Percentiles rank a stretch among this genome's conserved stretches.
Conservation (phyloP, 2,888 invertebrate genomes). For the Apamea monoglypha region DNA sequence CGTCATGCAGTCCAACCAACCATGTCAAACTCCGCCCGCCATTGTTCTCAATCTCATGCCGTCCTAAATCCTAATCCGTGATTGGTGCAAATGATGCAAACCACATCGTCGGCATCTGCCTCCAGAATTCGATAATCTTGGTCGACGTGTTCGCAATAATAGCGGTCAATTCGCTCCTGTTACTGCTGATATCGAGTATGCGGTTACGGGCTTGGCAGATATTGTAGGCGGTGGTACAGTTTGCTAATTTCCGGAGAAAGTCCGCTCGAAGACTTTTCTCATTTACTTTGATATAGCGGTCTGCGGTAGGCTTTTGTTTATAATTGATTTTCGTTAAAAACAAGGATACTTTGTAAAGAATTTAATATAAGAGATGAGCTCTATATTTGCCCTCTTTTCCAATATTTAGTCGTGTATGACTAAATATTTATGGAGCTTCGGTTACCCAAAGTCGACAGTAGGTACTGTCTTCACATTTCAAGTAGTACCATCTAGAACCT, state of each 20-base stretch:
- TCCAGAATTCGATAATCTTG: slow-evolving; percentile 53
- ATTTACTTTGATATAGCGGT: background rate
- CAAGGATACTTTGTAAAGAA: background rate
- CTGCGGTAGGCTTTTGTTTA: slow-evolving; percentile 9
- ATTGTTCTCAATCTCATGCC: slow-evolving; percentile 43
- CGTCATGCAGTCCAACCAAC: slow-evolving; percentile 12
- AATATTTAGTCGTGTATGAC: background rate
- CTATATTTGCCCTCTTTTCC: background rate
- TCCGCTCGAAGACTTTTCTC: slow-evolving; percentile 33
- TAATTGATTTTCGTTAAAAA: slow-evolving; percentile 25
- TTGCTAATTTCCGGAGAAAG: slow-evolving; percentile 40
- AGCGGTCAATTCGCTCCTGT: slow-evolving; percentile 45
- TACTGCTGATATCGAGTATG: slow-evolving; percentile 41
- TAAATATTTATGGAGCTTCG: slow-evolving; percentile 1
- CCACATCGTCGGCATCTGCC: slow-evolving; percentile 48
- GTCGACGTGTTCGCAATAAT: slow-evolving; percentile 56
- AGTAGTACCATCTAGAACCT: background rate
- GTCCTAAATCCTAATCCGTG: slow-evolving; percentile 31
- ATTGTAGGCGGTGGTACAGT: slow-evolving; percentile 31
- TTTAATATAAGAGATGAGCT: background rate
- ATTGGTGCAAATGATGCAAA: slow-evolving; percentile 54
- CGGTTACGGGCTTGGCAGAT: slow-evolving; percentile 33
- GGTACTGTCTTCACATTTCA: background rate
- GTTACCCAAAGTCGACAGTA: background rate
- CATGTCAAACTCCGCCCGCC: slow-evolving; percentile 2